phyloP scores from a whole-genome alignment of 2,113 vertebrate genomes.

The Cygnus atratus region DNA sequence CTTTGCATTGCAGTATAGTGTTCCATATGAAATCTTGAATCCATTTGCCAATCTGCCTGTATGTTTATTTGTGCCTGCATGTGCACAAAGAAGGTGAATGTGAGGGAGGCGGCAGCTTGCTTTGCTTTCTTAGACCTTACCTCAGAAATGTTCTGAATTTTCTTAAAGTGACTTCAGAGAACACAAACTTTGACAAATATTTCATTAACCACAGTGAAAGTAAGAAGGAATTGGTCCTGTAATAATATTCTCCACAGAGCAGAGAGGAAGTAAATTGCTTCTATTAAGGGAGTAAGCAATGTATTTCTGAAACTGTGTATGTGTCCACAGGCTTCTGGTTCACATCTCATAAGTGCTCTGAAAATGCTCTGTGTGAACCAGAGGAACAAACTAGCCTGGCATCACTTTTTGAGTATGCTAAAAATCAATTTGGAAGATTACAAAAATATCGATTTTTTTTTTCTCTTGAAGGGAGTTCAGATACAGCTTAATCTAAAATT shows the following conservation, averaged over 20 bases:
- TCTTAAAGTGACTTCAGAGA: not conserved
- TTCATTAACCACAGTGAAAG: not conserved
- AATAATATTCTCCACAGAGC: not conserved
- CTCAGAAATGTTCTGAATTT: not conserved
- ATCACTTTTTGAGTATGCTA: not conserved
- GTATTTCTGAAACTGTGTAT: not conserved
- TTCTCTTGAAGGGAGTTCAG: not conserved
- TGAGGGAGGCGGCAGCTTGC: not conserved
- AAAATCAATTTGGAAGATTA: not conserved
- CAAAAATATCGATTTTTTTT: not conserved
- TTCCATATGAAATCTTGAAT: not conserved
- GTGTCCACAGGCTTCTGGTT: not conserved
- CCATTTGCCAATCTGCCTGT: fast-evolving
- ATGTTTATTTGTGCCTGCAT: fast-evolving
- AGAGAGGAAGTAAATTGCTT: not conserved
- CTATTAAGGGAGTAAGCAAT: not conserved
- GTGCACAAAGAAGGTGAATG: not conserved
- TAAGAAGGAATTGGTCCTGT: not conserved
- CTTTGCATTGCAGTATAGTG: not conserved
- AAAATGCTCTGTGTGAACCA: not conserved
- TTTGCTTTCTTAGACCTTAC: not conserved
- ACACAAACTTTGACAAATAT: not conserved
- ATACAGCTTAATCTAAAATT: not conserved
- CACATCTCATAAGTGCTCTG: not conserved
- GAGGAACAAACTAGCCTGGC: not conserved